Percentiles rank a stretch among this genome's conserved stretches.
phyloP scores from a whole-genome alignment of 2,888 invertebrate genomes.

The Coelopa pilipes region DNA sequence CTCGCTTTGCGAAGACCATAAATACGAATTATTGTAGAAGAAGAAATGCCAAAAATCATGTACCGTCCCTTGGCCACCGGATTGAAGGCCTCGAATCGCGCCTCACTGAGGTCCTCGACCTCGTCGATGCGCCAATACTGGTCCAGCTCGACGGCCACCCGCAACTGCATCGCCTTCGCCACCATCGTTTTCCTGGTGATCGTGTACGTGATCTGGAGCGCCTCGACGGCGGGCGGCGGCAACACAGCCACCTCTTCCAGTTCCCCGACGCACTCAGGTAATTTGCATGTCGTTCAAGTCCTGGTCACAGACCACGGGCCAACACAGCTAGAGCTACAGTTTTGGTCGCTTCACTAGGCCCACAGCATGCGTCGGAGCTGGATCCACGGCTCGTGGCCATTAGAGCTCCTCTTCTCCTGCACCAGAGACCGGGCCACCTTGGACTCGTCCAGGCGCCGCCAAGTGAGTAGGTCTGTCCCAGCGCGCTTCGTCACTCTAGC shows the following conservation, averaged over 20 bases:
- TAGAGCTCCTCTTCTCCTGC: too few species aligned
- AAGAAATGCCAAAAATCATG: slow-evolving; percentile 46
- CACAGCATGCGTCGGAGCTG: too few species aligned
- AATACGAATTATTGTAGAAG: too few species aligned
- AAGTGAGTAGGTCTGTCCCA: slow-evolving; percentile 10
- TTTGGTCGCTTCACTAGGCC: neutral
- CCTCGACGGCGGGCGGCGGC: slow-evolving; percentile 29
- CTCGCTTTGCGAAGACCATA: too few species aligned
- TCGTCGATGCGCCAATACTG: slow-evolving; percentile 37
- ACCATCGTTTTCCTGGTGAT: slow-evolving; percentile 49
- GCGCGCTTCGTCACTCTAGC: too few species aligned
- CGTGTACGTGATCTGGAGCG: slow-evolving; percentile 55
- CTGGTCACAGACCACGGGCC: slow-evolving; percentile 3
- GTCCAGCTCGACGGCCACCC: slow-evolving; percentile 44
- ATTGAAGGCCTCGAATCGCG: slow-evolving; percentile 10
- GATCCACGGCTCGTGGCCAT: too few species aligned
- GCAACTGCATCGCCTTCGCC: slow-evolving; percentile 48
- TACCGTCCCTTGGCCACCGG: slow-evolving; percentile 47
- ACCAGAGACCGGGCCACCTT: too few species aligned
- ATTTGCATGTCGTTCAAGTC: too few species aligned
- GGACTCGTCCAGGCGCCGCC: neutral
- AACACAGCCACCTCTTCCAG: slow-evolving; percentile 10
- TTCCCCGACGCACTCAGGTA: too few species aligned
- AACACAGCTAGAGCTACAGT: slow-evolving; percentile 39
- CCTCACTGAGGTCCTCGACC: slow-evolving; percentile 9